Base-by-base conservation (phyloP, 2,888 invertebrate species). In the Drosophila paramelanica region DNA sequence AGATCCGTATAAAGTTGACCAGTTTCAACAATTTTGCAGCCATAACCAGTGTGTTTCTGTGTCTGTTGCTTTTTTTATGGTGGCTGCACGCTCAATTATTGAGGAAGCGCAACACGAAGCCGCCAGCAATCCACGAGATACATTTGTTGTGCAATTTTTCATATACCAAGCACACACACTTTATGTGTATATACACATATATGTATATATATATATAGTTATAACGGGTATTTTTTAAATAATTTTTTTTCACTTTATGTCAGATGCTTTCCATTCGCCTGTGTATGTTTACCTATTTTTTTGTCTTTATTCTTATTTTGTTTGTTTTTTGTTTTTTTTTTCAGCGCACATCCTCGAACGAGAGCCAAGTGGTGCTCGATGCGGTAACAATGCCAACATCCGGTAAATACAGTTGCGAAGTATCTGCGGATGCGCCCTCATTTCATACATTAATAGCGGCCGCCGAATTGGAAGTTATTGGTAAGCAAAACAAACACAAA, bases 401-500 rank as follows among this genome's bases (percentile, higher is more conserved):
- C 65, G 92, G 92, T 69, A 92, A 92, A 86, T 92, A 92, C 82
- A 92, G 92, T 75, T 92, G 92, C 83, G 92, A 92, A 85, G 92
- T 92, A 73, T 92, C 92, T 62, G 92, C 92, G 73, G 92, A 92
- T 90, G 92, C 92, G 79, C 92, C 92, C 79, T 92, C 92, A 59
- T 92, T 92, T 86, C 92, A 92, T 84, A 92, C 92, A 74, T 87
- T 92, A 84, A 92, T 92, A 79, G 90, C 91, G 66, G 90, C 92
- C 36, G 92, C 91, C 52, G 92, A 92, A 83, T 81, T 92, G 81
- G 92, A 92, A 81, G 92, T 92, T 80, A 92, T 92, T 82, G 92
- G 92, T 92, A 81, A 92, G 92, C 90, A 58, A 76, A 70, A 65
- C 11, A 42, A n/a, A 42, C 20, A 52, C 42, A 66, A 41, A 51